Evolutionary conservation across 2,888 invertebrate species (phyloP).

Genomic region (Drosophila cognata): DNA sequence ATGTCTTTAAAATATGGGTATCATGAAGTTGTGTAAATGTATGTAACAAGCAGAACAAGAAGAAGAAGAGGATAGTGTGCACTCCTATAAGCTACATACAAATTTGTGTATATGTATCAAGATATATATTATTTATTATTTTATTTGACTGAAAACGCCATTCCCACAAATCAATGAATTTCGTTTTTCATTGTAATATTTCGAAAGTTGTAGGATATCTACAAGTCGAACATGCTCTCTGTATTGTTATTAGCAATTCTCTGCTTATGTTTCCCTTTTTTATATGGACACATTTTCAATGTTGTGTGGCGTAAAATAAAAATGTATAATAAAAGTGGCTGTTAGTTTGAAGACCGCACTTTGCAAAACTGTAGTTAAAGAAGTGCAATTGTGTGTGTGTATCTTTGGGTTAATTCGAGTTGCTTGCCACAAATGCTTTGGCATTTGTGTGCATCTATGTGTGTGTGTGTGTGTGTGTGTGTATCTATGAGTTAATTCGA

Average conservation of each 20-base stretch:
- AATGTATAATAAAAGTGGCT: conserved; percentile 8
- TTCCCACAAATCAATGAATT: neutral
- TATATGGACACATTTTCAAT: conserved; percentile 17
- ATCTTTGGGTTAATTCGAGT: neutral
- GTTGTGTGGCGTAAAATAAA: conserved; percentile 4
- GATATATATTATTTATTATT: neutral
- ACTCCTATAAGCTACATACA: neutral
- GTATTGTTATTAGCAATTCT: neutral
- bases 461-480: neutral
- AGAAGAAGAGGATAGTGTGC: neutral
- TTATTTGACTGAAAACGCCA: neutral
- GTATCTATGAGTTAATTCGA: neutral
- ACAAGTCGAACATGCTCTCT: neutral
- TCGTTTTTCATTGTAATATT: neutral
- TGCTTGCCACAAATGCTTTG: neutral
- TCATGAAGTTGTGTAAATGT: neutral
- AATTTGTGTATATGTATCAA: neutral
- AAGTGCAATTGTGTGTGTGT: neutral
- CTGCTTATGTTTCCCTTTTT: conserved; percentile 14
- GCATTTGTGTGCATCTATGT: neutral
- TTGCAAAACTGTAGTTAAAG: conserved; percentile 45
- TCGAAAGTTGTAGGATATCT: neutral
- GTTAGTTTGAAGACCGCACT: conserved; percentile 20
- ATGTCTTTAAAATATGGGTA: neutral
- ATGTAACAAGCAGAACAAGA: neutral